Conservation (phyloP, 2,113 vertebrate species). For the Trichomycterus rosablanca region DNA sequence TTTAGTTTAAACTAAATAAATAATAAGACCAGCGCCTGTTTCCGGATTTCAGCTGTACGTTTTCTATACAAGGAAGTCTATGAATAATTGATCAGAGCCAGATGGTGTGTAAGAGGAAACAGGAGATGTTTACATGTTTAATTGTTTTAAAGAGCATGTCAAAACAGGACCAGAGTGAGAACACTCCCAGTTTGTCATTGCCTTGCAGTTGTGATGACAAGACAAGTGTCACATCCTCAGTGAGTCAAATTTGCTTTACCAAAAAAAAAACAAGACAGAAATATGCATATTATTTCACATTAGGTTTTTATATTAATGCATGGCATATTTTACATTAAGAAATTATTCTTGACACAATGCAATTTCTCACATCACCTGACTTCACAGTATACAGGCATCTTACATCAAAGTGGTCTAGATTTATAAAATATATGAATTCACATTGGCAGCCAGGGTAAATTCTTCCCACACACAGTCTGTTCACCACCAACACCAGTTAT, state of each 20-base stretch:
- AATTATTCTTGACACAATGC: conserved; percentile 38
- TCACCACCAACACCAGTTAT: conserved; percentile 47
- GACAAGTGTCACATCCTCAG: conserved; percentile 31
- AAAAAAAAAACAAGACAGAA: conserved; percentile 35
- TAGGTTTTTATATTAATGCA: conserved; percentile 38
- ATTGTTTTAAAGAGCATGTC: conserved; percentile 78
- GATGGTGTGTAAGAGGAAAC: conserved; percentile 73
- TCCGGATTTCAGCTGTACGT: conserved; percentile 60
- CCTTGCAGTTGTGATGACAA: conserved; percentile 63
- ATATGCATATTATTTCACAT: conserved; percentile 46
- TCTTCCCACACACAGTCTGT: conserved; percentile 51
- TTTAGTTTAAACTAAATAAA: conserved; percentile 71
- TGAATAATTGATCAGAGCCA: conserved; percentile 76
- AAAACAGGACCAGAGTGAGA: conserved; percentile 67
- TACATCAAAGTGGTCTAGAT: conserved; percentile 42
- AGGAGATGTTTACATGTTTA: conserved; percentile 74
- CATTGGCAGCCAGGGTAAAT: conserved; percentile 62
- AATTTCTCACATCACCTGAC: conserved; percentile 42
- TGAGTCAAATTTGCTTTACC: conserved; percentile 11
- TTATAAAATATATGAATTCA: conserved; percentile 61
- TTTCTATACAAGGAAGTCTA: conserved; percentile 57
- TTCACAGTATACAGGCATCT: conserved; percentile 45
- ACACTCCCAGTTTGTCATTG: conserved; percentile 53
- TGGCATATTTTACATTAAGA: conserved; percentile 34
- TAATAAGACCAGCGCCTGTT: conserved; percentile 65